Evolutionary conservation across 2,797 vertebrate genomes (phyloP).

Genomic region (Catostomus latipinnis): DNA sequence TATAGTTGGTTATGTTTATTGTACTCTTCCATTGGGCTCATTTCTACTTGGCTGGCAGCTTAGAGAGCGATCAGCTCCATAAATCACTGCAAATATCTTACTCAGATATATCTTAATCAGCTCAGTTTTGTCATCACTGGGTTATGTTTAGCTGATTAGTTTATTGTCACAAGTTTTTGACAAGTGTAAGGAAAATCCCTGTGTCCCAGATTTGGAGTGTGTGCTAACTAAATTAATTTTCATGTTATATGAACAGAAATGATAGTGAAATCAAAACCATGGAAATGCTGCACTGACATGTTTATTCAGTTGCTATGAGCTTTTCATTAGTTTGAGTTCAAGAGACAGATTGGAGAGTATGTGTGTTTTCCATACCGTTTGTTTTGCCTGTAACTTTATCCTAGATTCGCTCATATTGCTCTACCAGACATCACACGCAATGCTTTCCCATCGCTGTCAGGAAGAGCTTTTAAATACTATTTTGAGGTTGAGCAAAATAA

Average conservation of each 20-base stretch:
- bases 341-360: background rate
- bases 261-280: too few relatives aligned
- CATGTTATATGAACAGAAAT: background rate
- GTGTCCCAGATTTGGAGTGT: background rate
- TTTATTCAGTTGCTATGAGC: background rate
- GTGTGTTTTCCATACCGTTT: background rate
- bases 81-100: background rate
- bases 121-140: conserved; percentile 2
- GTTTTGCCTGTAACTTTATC: background rate
- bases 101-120: background rate
- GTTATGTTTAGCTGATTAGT: background rate
- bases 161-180: background rate
- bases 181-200: background rate
- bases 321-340: too few relatives aligned
- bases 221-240: too few relatives aligned
- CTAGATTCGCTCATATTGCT: background rate
- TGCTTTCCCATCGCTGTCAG: background rate
- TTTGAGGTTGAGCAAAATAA: conserved; percentile 49
- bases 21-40: too few relatives aligned
- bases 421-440: background rate
- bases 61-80: conserved; percentile 2
- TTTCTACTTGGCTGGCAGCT: background rate
- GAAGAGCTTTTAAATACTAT: conserved; percentile 17
- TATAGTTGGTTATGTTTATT: conserved; percentile 10
- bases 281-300: too few relatives aligned